Percentiles rank a stretch among this genome's conserved stretches.
Conservation (phyloP, 1,140 invertebrate species). For the Euura lappo region DNA sequence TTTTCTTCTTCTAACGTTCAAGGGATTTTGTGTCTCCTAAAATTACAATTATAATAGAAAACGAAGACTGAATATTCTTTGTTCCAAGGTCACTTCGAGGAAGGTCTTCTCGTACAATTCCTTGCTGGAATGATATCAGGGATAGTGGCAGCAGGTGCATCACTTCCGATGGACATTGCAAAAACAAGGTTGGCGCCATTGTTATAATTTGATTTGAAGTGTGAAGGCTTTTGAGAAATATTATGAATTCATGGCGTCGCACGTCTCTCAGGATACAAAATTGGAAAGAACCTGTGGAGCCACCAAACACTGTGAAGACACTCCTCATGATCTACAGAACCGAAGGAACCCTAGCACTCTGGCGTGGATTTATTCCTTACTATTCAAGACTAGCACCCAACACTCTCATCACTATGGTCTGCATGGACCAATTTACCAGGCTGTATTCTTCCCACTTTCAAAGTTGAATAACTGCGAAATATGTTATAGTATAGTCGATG, state of each 20-base stretch:
- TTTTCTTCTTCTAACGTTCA: background rate
- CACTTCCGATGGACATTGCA: slow-evolving; percentile 96
- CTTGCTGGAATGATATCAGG: slow-evolving; percentile 93
- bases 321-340: slow-evolving; percentile 80
- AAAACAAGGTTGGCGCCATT: slow-evolving; percentile 78
- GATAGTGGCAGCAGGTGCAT: slow-evolving; percentile 88
- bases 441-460: background rate
- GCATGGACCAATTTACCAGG: slow-evolving; percentile 78
- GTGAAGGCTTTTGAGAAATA: background rate
- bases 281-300: slow-evolving; percentile 85
- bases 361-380: slow-evolving; percentile 98
- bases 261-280: slow-evolving; percentile 84
- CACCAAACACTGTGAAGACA: slow-evolving; percentile 83
- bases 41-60: background rate
- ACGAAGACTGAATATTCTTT: background rate
- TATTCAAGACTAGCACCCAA: slow-evolving; percentile 92
- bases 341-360: slow-evolving; percentile 91
- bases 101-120: slow-evolving; percentile 83
- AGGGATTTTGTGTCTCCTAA: background rate
- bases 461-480: background rate
- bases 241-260: slow-evolving; percentile 1
- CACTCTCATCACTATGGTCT: slow-evolving; percentile 95
- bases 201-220: slow-evolving; percentile 8
- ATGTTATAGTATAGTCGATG: too few species aligned
- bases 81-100: background rate